Evolutionary conservation across 2,113 vertebrate species (phyloP).

Genomic region (Piprites chloris): DNA sequence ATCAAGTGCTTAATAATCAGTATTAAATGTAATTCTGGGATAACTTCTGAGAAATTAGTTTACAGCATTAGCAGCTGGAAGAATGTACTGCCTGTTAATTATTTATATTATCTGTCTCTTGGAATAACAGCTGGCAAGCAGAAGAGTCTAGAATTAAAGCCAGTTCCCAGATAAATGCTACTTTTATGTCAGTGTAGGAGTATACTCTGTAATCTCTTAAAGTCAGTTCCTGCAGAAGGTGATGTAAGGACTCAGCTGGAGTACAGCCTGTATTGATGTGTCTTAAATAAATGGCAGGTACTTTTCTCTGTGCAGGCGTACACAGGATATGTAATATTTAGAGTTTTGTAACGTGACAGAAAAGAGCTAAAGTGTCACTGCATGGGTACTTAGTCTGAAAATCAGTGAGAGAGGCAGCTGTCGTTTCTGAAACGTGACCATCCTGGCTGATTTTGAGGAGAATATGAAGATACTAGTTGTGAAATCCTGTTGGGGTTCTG

Average conservation of each 20-base stretch:
- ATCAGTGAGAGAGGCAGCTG: not conserved
- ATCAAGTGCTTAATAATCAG: not conserved
- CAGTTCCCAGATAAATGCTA: not conserved
- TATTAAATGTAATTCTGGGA: not conserved
- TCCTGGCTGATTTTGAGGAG: not conserved
- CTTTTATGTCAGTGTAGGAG: not conserved
- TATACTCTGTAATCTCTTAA: not conserved
- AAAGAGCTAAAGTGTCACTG: not conserved
- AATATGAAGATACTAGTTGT: not conserved
- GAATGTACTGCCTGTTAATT: not conserved
- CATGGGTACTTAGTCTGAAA: not conserved
- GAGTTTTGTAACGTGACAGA: not conserved
- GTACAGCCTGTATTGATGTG: not conserved
- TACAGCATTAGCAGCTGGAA: not conserved
- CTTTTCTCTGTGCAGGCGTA: not conserved
- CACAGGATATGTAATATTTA: not conserved
- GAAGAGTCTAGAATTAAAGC: not conserved
- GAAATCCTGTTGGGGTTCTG: not conserved
- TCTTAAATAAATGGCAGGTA: not conserved
- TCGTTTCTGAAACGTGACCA: not conserved
- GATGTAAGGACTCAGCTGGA: not conserved
- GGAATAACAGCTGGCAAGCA: not conserved
- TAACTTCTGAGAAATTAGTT: not conserved
- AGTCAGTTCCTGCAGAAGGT: not conserved
- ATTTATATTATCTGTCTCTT: not conserved